phyloP scores from a whole-genome alignment of 2,113 vertebrate species.

The Cynoglossus semilaevis region DNA sequence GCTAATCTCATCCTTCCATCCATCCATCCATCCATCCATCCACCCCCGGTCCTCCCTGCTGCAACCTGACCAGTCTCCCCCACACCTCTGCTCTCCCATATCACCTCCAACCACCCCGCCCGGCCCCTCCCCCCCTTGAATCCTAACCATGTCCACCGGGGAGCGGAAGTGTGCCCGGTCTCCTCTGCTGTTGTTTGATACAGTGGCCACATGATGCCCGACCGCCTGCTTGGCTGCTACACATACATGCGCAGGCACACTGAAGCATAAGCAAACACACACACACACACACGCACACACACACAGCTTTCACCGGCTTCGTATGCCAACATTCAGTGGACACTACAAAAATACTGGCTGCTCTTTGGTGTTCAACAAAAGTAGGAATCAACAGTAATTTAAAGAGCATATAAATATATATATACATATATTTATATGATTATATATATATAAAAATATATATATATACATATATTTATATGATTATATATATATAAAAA shows the following conservation, averaged over 20 bases:
- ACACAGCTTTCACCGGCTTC: slow-evolving; percentile 26
- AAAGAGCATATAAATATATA: no score
- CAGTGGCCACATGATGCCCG: slow-evolving; percentile 52
- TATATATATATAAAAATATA: no score
- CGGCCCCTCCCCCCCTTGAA: not conserved
- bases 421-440: no score
- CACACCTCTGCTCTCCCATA: not conserved
- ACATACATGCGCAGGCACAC: not conserved
- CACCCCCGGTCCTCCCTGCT: slow-evolving; percentile 24
- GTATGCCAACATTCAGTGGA: slow-evolving; percentile 17
- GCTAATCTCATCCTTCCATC: slow-evolving; percentile 33
- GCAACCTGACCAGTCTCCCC: not conserved
- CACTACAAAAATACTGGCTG: slow-evolving; percentile 9
- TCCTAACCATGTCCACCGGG: slow-evolving; percentile 35
- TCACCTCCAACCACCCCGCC: not conserved
- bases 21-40: slow-evolving; percentile 46
- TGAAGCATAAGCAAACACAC: not conserved
- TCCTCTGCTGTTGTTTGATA: slow-evolving; percentile 56
- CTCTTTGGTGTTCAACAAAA: slow-evolving; percentile 14
- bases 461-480: no score
- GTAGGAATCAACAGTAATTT: not conserved
- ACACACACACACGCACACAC: slow-evolving; percentile 1
- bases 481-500: no score
- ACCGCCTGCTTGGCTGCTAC: slow-evolving; percentile 48
- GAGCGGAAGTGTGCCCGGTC: slow-evolving; percentile 58